Conservation (phyloP, 92 coral and sea anemone species). For the Epizoanthus rinbou region DNA sequence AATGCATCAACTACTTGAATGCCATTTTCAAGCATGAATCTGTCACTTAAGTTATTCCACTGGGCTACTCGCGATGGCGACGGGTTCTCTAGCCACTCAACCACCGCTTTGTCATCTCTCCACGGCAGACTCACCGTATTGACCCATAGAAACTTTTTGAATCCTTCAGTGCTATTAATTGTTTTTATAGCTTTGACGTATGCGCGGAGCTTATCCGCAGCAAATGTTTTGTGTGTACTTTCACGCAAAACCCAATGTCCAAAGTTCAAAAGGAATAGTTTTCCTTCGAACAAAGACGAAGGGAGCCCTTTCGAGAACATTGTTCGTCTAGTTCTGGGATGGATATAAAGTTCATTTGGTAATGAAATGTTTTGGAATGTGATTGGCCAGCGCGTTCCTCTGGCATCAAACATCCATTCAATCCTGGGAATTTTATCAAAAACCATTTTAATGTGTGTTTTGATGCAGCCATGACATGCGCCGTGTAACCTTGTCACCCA, state of each 20-base stretch:
- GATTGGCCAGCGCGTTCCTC: slow-evolving; percentile 99
- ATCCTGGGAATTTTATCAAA: slow-evolving; percentile 95
- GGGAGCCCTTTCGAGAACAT: slow-evolving; percentile 90
- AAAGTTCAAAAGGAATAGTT: slow-evolving; percentile 86
- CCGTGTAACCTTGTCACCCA: slow-evolving; percentile 97
- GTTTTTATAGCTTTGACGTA: slow-evolving; percentile 71
- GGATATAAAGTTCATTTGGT: slow-evolving; percentile 89
- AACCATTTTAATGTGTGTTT: slow-evolving; percentile 89
- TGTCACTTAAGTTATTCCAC: slow-evolving; percentile 77
- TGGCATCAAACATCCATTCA: slow-evolving; percentile 99
- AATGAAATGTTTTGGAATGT: slow-evolving; percentile 78
- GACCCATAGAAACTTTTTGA: slow-evolving; percentile 82
- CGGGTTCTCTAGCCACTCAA: slow-evolving; percentile 92
- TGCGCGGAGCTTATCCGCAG: slow-evolving; percentile 72
- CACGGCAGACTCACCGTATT: slow-evolving; percentile 93
- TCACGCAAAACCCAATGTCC: slow-evolving; percentile 98
- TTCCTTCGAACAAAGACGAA: slow-evolving; percentile 74
- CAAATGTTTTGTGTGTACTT: slow-evolving; percentile 73
- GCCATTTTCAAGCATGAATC: slow-evolving; percentile 65
- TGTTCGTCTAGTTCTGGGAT: slow-evolving; percentile 84
- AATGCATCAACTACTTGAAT: slow-evolving; percentile 93
- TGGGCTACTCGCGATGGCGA: slow-evolving; percentile 89
- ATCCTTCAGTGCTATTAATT: slow-evolving; percentile 62
- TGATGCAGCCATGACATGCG: slow-evolving; percentile 86
- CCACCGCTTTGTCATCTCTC: slow-evolving; percentile 92